Evolutionary conservation across 2,797 vertebrate species (phyloP).

Genomic region (Hoplostethus mediterraneus): DNA sequence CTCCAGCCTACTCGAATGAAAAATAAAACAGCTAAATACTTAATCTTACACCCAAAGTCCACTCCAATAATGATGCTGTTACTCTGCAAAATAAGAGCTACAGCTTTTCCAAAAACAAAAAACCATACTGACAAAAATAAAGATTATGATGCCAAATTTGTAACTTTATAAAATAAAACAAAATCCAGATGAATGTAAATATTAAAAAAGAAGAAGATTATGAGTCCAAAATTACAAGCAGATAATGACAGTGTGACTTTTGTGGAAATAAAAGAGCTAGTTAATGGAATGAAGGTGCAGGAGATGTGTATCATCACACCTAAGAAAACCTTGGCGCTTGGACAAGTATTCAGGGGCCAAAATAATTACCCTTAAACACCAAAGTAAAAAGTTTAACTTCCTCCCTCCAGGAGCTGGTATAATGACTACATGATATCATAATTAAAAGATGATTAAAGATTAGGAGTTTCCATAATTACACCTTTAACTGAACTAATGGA

Average conservation of each 20-base stretch:
- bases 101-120: background rate
- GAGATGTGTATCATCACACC: conserved; percentile 69
- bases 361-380: conserved; percentile 77
- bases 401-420: conserved; percentile 71
- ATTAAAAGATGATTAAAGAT: conserved; percentile 87
- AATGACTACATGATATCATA: conserved; percentile 78
- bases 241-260: conserved; percentile 36
- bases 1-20: conserved; percentile 16
- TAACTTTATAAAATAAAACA: background rate
- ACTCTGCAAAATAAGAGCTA: background rate
- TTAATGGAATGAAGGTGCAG: conserved; percentile 69
- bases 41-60: conserved; percentile 3
- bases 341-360: conserved; percentile 67
- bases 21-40: conserved; percentile 2
- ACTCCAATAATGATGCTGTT: background rate
- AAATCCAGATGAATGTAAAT: conserved; percentile 16
- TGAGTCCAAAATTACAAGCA: conserved; percentile 37
- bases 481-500: conserved; percentile 76
- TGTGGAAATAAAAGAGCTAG: conserved; percentile 52
- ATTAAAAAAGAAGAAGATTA: conserved; percentile 34
- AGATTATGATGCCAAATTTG: background rate
- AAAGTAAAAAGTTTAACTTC: conserved; percentile 75
- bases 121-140: no score
- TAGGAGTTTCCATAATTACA: conserved; percentile 84
- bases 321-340: conserved; percentile 56